A percentile compares a stretch with the other conserved stretches of the same genome.
phyloP scores from a whole-genome alignment of 2,113 vertebrate species.

The Fukomys damarensis region DNA sequence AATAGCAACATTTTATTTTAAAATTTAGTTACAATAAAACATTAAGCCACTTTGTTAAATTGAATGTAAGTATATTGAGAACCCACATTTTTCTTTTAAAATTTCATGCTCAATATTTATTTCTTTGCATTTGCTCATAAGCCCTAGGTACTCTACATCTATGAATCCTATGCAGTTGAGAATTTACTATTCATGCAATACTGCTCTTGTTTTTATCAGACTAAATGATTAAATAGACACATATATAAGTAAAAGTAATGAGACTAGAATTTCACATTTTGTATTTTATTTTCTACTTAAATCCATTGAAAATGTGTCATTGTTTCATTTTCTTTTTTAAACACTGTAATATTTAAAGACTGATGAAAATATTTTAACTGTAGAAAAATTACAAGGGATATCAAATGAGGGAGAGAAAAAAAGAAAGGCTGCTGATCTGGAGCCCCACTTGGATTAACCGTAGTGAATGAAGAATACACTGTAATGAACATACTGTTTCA shows the following conservation, averaged over 20 bases:
- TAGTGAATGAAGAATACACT: neutral
- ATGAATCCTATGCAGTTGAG: neutral
- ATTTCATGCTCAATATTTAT: neutral
- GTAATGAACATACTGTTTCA: neutral
- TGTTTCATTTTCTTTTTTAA: neutral
- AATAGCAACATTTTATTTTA: neutral
- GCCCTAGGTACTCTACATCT: neutral
- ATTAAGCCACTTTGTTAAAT: neutral
- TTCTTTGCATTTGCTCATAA: neutral
- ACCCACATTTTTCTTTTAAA: neutral
- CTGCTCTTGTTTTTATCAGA: neutral
- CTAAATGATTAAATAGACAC: neutral
- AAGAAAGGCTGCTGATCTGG: neutral
- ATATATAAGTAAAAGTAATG: neutral
- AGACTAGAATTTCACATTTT: neutral
- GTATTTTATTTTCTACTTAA: neutral
- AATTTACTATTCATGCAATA: neutral
- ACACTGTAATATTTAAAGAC: neutral
- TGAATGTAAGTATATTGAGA: neutral
- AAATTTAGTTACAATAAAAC: neutral
- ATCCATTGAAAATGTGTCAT: neutral
- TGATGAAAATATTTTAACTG: neutral
- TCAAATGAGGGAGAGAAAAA: neutral
- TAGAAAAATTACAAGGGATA: neutral
- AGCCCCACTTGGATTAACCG: neutral